Percentiles rank a stretch among this genome's conserved stretches.
These are phyloP conservation scores for Macquaria ambigua DNA, from an alignment of 2,113 vertebrate genomes.

Conservation along the genomic window DNA sequence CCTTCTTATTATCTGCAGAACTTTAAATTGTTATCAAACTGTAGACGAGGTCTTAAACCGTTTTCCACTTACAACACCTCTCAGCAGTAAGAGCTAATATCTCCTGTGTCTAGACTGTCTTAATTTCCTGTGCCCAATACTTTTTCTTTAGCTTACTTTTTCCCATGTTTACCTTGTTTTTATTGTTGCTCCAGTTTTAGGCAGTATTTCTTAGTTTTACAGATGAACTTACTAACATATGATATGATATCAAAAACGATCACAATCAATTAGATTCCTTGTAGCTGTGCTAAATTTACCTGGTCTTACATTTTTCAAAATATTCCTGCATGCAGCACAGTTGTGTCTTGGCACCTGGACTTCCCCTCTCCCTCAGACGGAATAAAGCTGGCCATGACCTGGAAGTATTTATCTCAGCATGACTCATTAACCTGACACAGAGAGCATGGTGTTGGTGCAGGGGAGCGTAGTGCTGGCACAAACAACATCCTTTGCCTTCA, in stretches of 20 bases:
- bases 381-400: conserved; percentile 70
- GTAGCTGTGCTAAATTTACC: not conserved
- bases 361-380: conserved; percentile 43
- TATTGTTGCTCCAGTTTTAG: not conserved
- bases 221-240: not conserved
- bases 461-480: conserved; percentile 68
- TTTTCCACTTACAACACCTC: conserved; percentile 20
- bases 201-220: not conserved
- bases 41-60: conserved; percentile 19
- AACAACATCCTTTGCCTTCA: conserved; percentile 58
- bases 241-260: not conserved
- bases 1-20: conserved; percentile 13
- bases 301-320: not conserved
- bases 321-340: conserved; percentile 43
- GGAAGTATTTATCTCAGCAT: conserved; percentile 78
- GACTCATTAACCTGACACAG: conserved; percentile 80
- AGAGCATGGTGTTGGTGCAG: conserved; percentile 67
- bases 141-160: conserved; percentile 1
- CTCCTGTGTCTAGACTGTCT: conserved; percentile 36
- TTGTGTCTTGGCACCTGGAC: conserved; percentile 69
- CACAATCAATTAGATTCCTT: not conserved
- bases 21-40: conserved; percentile 29
- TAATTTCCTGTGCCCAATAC: conserved; percentile 41
- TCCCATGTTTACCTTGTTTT: not conserved
- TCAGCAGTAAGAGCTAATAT: conserved; percentile 36